Percentiles rank a stretch among this genome's conserved stretches.
Conservation (phyloP, 2,888 invertebrate species). For the Calliphora vomitoria region DNA sequence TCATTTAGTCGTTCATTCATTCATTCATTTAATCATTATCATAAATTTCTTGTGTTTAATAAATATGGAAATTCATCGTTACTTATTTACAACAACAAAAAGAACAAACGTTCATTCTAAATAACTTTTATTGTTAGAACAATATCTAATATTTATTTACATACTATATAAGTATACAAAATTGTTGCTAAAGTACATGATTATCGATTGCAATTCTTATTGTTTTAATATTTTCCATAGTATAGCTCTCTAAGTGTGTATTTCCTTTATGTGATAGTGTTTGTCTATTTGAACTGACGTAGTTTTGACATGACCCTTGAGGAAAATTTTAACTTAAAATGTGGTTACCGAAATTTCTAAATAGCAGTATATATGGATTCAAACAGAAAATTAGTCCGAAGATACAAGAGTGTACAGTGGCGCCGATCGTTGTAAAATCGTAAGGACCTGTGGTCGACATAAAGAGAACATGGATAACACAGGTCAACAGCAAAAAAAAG, state of each 20-base stretch:
- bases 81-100: neutral
- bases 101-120: constrained; percentile 20
- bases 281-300: constrained; percentile 6
- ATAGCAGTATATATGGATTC: too few species aligned
- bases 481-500: too few species aligned
- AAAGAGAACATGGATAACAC: too few species aligned
- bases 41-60: neutral
- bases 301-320: constrained; percentile 18
- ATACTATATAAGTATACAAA: neutral
- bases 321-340: constrained; percentile 1
- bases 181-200: constrained; percentile 28
- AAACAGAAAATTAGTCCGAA: too few species aligned
- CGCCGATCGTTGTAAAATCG: too few species aligned
- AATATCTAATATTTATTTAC: neutral
- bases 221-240: neutral
- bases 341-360: neutral
- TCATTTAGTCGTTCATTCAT: neutral
- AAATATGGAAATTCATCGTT: constrained; percentile 40
- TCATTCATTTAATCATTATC: neutral
- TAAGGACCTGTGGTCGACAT: too few species aligned
- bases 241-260: neutral
- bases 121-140: constrained; percentile 24
- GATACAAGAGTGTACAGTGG: too few species aligned
- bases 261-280: constrained; percentile 24
- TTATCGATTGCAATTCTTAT: constrained; percentile 49